These are phyloP conservation scores for Heteractis magnifica DNA, from an alignment of 92 coral and sea anemone species.

Conservation along the genomic window DNA sequence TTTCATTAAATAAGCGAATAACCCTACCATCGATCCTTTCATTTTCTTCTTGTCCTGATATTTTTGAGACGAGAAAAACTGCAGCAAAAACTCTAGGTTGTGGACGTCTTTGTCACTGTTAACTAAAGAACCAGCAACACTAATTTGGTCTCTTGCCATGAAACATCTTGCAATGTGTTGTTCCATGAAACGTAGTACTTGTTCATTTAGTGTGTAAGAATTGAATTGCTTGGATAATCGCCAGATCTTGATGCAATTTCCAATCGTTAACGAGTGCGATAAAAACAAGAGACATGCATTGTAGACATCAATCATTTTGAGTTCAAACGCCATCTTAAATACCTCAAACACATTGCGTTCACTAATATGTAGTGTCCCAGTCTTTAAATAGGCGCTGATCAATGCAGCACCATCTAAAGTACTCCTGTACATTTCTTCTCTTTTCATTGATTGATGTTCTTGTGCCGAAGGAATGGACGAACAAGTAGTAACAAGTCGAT, in stretches of 20 bases:
- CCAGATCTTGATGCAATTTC: constrained; percentile 21
- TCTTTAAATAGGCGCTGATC: constrained; percentile 17
- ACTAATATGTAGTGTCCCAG: constrained; percentile 23
- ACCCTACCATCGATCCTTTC: not conserved
- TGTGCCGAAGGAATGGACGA: not conserved
- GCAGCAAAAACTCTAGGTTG: constrained; percentile 20
- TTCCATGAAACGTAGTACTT: not conserved
- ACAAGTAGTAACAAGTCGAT: not conserved
- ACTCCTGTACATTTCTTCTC: too few species aligned
- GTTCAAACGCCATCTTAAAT: constrained; percentile 16
- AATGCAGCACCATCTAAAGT: not conserved
- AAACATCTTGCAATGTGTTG: constrained; percentile 18
- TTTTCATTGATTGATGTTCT: not conserved
- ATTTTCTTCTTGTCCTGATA: not conserved
- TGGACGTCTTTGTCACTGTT: constrained; percentile 1
- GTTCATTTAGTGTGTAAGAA: not conserved
- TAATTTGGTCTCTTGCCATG: constrained; percentile 13
- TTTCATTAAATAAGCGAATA: constrained; percentile 6
- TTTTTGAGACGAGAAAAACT: not conserved
- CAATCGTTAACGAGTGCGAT: constrained; percentile 24
- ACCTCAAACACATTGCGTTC: constrained; percentile 19
- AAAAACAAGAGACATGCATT: constrained; percentile 30
- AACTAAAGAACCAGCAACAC: constrained; percentile 1
- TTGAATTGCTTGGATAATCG: constrained; percentile 13
- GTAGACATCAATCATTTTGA: constrained; percentile 6